phyloP scores from a whole-genome alignment of 2,888 invertebrate species.

The Enchytraeus crypticus region DNA sequence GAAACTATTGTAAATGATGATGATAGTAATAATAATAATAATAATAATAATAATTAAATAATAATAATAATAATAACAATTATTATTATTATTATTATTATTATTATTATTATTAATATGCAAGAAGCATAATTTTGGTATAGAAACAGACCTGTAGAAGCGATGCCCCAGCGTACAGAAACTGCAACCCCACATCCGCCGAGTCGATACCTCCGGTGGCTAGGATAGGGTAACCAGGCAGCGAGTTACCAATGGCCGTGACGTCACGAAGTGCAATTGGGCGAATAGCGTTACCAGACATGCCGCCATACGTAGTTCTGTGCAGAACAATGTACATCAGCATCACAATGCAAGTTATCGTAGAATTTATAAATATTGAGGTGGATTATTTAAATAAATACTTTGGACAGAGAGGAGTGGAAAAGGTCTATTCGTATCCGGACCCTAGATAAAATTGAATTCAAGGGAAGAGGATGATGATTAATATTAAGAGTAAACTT shows the following conservation, averaged over 20 bases:
- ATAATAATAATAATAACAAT: not conserved
- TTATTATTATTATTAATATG: not conserved
- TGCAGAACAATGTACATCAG: no score
- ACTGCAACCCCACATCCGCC: conserved; percentile 89
- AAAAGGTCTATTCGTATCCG: no score
- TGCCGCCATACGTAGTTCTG: conserved; percentile 84
- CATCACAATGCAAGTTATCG: no score
- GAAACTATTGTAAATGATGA: not conserved
- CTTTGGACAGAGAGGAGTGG: no score
- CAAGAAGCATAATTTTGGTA: not conserved
- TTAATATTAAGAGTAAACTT: no score
- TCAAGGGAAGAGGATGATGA: no score
- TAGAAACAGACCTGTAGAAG: conserved; percentile 65
- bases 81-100: not conserved
- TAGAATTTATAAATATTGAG: not conserved
- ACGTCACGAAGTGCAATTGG: conserved; percentile 88
- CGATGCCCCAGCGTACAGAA: conserved; percentile 82
- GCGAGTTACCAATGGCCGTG: conserved; percentile 68
- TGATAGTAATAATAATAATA: not conserved
- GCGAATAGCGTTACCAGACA: conserved; percentile 85
- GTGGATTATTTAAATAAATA: not conserved
- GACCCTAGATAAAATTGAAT: no score
- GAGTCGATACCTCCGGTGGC: conserved; percentile 96
- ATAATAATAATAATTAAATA: not conserved
- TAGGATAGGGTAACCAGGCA: conserved; percentile 83